Base-by-base conservation (phyloP, 64 coral and sea anemone genomes). In the Pocillopora damicornis region DNA sequence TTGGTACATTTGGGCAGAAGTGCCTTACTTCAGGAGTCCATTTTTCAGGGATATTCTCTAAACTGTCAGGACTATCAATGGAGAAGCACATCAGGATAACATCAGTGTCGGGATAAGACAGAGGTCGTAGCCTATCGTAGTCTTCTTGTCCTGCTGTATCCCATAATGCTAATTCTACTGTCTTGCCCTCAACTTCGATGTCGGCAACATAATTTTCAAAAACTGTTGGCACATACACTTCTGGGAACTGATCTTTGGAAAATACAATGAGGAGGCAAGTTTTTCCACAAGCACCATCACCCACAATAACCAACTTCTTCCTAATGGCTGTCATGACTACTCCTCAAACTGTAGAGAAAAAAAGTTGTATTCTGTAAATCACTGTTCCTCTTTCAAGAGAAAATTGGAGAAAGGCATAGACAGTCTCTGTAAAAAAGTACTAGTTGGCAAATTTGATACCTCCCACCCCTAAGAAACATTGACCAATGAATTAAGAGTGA, bases 241-340 rank as follows among this genome's bases (percentile, higher is more conserved):
- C 95, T 75, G 95, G 95, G 61, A 98, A 98, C 59, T 98, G 95
- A 88, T 98, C 95, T 81, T 98, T 98, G 74, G 95, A 98, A 71
- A 98, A 98, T 25, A 98, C 96, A 16, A 98, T 98, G 59, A 98
- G 87, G 60, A 98, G 89, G 86, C 96, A 98, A 1, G 96, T 98
- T 90, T 98, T 98, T 26, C 96, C 96, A 94, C 96, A 98, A 36
- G 96, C 96, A 92, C 96, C 96, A 98, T 98, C 96, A 76, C 96
- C 87, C n/a, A 98, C 96, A 60, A 98, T 98, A 36, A 98, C 96
- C 87, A 98, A 63, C 81, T 98, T 98, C 75, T 98, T 98, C 37
- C 95, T 82, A 86, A 98, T 94, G 59, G 95, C 95, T 72, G 95
- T 90, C 95, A 98, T 98, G 18, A 25, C 14, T 1, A 56, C 56